Evolutionary conservation across 2,797 vertebrate genomes (phyloP), one percentile per base, ranked within the genome.

Genomic region (Lagorchestes hirsutus): DNA sequence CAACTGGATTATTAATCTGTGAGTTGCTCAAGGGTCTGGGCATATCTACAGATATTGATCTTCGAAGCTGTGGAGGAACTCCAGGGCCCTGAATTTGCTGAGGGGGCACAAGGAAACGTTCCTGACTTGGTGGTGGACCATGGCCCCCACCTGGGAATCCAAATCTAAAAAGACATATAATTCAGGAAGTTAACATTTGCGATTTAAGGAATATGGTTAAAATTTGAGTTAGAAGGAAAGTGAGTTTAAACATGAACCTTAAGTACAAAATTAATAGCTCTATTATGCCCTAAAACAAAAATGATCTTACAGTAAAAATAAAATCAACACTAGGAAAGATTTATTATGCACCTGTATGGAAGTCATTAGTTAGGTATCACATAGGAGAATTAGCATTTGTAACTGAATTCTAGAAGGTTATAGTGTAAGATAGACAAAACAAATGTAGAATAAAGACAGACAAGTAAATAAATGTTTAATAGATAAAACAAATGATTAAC

Each of bases 31-130:
- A 98, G 8, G 98, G 97, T 97, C 99, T 99, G 18, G 99, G 98
- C 98, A 99, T 98, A 91, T 99, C 99, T 2, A 99, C 98, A 55
- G 99, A 99, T 96, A 99, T 97, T 16, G 99, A 99, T 95, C 99
- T 99, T 98, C 99, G 99, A 98, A 99, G 99, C 95, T 99, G 99
- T 0, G 99, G 99, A 96, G 99, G 99, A 92, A 99, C 97, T 52
- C 99, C 99, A 50, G 98, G 27, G 28, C 99, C 99, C 91, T 99
- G 99, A 98, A 99, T 98, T 13, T 99, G 99, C 93, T 99, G 99
- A 92, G 99, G 99, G 52, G 99, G 99, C 57, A 99, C 98, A 1
- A 99, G 99, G 97, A 99, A 99, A 93, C 99, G 99, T 10, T 99
- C 99, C 96, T 99, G 99, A 95, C 98, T 97, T 56, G 99, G 97